These are phyloP conservation scores for Potorous gilbertii DNA, from an alignment of 2,797 vertebrate species.

Conservation along the genomic window DNA sequence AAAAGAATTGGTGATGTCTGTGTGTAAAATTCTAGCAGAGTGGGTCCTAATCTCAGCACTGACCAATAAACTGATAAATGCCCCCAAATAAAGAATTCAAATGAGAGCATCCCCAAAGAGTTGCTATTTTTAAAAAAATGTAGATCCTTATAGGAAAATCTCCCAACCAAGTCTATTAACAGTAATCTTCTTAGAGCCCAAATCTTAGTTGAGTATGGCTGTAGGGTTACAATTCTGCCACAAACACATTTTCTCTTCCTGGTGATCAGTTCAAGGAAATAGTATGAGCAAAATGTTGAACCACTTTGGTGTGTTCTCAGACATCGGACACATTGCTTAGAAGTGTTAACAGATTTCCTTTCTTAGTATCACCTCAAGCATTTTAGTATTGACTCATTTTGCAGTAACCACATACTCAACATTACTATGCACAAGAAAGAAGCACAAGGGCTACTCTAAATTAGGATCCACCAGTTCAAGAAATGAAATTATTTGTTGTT, in stretches of 20 bases:
- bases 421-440: background rate
- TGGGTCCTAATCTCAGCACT: background rate
- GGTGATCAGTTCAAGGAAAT: background rate
- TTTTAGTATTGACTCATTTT: background rate
- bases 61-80: background rate
- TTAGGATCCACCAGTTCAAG: background rate
- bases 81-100: background rate
- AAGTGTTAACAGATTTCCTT: background rate
- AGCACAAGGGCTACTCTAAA: background rate
- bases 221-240: background rate
- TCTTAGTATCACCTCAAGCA: background rate
- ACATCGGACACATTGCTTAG: background rate
- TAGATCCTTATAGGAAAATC: conserved; percentile 16
- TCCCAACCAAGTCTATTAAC: background rate
- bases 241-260: background rate
- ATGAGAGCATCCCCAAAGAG: conserved; percentile 17
- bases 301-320: background rate
- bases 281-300: background rate
- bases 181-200: background rate
- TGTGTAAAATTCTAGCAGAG: conserved; percentile 11
- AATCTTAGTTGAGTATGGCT: background rate
- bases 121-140: background rate
- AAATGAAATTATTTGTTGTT: background rate
- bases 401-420: background rate
- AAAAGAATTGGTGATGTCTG: background rate